phyloP scores from a whole-genome alignment of 1,140 invertebrate species.

The Chironomus tepperi region DNA sequence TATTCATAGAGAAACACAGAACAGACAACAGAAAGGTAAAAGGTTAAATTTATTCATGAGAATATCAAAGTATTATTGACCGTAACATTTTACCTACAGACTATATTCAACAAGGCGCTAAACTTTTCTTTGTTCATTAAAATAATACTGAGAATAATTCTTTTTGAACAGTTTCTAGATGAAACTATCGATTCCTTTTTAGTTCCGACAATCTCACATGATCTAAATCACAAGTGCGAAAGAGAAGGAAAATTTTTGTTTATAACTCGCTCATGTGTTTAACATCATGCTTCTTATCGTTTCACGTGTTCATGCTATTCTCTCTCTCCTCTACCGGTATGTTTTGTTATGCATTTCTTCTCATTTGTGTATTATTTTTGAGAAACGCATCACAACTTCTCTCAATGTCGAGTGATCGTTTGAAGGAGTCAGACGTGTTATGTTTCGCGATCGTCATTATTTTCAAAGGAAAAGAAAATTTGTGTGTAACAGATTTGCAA shows the following conservation, averaged over 20 bases:
- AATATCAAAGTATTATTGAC: too few relatives aligned
- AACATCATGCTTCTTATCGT: not conserved
- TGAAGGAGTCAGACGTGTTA: not conserved
- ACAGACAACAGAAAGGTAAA: too few relatives aligned
- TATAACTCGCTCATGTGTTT: not conserved
- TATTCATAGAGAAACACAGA: too few relatives aligned
- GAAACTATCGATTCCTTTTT: too few relatives aligned
- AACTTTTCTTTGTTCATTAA: too few relatives aligned
- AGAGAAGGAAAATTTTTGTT: not conserved
- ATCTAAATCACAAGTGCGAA: too few relatives aligned
- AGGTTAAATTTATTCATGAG: too few relatives aligned
- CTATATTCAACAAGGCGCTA: too few relatives aligned
- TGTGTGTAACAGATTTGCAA: not conserved
- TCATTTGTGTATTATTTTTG: not conserved
- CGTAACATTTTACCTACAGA: too few relatives aligned
- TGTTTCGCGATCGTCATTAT: not conserved
- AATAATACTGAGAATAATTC: too few relatives aligned
- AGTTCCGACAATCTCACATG: too few relatives aligned
- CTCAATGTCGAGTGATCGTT: constrained; percentile 11
- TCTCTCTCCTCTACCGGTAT: not conserved
- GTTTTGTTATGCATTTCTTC: constrained; percentile 9
- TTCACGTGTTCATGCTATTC: not conserved
- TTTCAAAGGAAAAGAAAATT: not conserved
- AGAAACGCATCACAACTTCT: not conserved
- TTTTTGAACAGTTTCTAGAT: too few relatives aligned